Evolutionary conservation across 64 coral and sea anemone genomes (phyloP).

Genomic region (Stichodactyla helianthus): DNA sequence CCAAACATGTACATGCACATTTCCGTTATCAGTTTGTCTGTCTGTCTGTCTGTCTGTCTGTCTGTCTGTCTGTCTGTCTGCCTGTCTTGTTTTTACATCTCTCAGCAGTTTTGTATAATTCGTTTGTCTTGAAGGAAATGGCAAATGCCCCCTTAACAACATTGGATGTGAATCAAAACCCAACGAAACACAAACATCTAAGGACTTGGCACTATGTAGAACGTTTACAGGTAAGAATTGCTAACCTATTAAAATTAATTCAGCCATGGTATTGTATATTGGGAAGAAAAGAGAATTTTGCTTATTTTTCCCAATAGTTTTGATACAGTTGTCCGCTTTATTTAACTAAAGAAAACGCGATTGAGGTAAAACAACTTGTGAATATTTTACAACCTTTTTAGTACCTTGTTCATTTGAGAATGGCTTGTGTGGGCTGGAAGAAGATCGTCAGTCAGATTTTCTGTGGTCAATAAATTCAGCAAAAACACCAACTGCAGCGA

Average conservation of each 20-base stretch:
- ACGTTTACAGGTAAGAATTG: neutral
- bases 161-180: neutral
- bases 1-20: too few species aligned
- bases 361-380: too few species aligned
- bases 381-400: neutral
- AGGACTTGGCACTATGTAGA: neutral
- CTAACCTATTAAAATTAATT: too few species aligned
- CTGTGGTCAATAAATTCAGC: conserved; percentile 32
- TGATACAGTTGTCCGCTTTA: too few species aligned
- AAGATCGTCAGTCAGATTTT: conserved; percentile 21
- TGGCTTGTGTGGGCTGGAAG: conserved; percentile 31
- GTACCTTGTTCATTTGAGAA: conserved; percentile 24
- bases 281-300: too few species aligned
- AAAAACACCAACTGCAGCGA: conserved; percentile 30
- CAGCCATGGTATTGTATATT: neutral
- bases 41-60: too few species aligned
- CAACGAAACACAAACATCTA: neutral
- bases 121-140: neutral
- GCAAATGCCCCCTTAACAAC: neutral
- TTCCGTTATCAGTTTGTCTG: too few species aligned
- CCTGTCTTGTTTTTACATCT: too few species aligned
- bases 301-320: too few species aligned
- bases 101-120: neutral
- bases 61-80: too few species aligned
- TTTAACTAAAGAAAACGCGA: too few species aligned